phyloP scores from a whole-genome alignment of 1,140 invertebrate species.

The Cydia fagiglandana region DNA sequence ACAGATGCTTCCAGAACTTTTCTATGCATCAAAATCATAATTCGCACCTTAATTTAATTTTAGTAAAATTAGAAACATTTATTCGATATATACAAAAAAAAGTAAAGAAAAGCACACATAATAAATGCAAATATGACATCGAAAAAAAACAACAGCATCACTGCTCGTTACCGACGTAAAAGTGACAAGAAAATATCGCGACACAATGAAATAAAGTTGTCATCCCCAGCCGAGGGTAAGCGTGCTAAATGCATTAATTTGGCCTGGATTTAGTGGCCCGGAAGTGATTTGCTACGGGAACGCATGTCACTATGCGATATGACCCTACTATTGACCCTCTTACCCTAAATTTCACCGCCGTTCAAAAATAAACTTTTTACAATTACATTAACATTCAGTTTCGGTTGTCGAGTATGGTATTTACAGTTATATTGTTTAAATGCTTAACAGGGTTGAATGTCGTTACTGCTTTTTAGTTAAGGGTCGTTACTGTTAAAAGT shows the following conservation, averaged over 20 bases:
- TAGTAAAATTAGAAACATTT: too few species aligned
- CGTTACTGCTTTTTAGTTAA: conserved; percentile 55
- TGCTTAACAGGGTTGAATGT: conserved; percentile 55
- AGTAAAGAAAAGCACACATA: not conserved
- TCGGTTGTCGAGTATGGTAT: conserved; percentile 39
- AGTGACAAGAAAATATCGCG: conserved; percentile 74
- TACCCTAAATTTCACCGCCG: conserved; percentile 46
- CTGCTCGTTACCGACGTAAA: conserved; percentile 51
- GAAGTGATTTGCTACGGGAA: conserved; percentile 79
- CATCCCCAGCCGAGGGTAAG: conserved; percentile 68
- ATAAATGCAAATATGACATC: conserved; percentile 9
- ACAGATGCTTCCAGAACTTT: too few species aligned
- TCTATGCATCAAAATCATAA: too few species aligned
- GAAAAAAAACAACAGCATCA: conserved; percentile 38
- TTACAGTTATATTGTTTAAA: conserved; percentile 46
- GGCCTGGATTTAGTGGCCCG: conserved; percentile 77
- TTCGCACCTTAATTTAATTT: too few species aligned
- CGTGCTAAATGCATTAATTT: conserved; percentile 79
- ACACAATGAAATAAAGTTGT: conserved; percentile 78
- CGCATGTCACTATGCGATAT: conserved; percentile 63
- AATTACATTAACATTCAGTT: conserved; percentile 35
- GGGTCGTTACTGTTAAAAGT: conserved; percentile 57
- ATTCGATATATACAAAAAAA: not conserved
- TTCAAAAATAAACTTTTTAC: conserved; percentile 1
- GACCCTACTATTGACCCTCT: conserved; percentile 65